Base-by-base conservation (phyloP, 2,113 vertebrate genomes). In the Deroptyus accipitrinus region DNA sequence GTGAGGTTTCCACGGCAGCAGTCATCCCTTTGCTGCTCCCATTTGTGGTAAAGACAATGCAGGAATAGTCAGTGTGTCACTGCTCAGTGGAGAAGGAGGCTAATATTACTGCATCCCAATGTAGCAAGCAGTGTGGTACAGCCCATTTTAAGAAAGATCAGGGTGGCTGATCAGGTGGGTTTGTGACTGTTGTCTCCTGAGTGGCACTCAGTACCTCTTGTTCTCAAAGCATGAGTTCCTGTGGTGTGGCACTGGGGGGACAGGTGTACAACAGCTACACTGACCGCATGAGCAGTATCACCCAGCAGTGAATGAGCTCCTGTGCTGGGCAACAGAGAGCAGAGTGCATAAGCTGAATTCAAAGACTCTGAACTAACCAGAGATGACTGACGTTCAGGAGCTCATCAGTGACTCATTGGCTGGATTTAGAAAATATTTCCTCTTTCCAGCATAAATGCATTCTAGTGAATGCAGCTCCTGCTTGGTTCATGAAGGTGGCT, bases 1-100 rank as follows among this genome's bases (percentile, higher is more conserved):
- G 95, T 97, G 92, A 95, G 86, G 97, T 98, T 98, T 98, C 98
- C 97, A 98, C 97, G 95, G 96, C 70, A 98, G 97, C 97, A 94
- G 72, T 73, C 8, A 4, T 96, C 89, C 95, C 85, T 97, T 97
- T 96, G 87, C 93, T 95, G 91, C 73, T 97, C 52, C 64, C 7
- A 3, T 95, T 90, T 70, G 68, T 88, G 75, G 90, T 20, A 30
- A 11, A 94, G 95, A 94, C 90, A 89, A 37, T 90, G 89, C 69
- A 20, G 23, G 77, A 95, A 92, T 44, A 91, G 70, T 89, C 83
- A 49, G 52, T 17, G 25, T 97, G 90, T 92, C 88, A 66, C 77
- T 85, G 52, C 88, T 96, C 94, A 52, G 81, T 73, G 77, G 77
- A 95, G 92, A 87, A 87, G 66, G n/a, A 93, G 86, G 69, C 82